Conservation (phyloP, 2,888 invertebrate species). For the Ophion slaviceki region DNA sequence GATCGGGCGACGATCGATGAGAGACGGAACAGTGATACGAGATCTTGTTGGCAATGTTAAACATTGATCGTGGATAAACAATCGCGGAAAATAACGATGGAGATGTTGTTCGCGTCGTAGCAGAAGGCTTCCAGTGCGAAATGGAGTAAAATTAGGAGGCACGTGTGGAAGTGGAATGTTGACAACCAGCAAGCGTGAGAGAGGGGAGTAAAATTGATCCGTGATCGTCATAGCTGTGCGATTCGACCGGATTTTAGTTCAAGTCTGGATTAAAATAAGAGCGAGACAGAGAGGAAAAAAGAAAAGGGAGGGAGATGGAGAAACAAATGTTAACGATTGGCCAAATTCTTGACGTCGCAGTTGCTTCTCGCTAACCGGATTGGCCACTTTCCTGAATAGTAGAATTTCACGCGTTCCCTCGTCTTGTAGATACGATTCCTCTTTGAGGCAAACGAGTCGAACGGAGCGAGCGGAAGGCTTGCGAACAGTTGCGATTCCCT, state of each 20-base stretch:
- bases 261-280: conserved; percentile 1
- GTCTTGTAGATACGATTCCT: conserved; percentile 34
- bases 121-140: not conserved
- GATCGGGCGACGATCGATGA: conserved; percentile 37
- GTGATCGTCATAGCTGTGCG: conserved; percentile 25
- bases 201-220: conserved; percentile 26
- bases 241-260: conserved; percentile 18
- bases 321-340: conserved; percentile 56
- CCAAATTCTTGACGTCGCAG: conserved; percentile 45
- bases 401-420: conserved; percentile 37
- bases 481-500: conserved; percentile 45
- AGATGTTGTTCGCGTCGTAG: not conserved
- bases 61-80: not conserved
- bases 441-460: not conserved
- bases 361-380: conserved; percentile 58
- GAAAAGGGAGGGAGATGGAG: conserved; percentile 1
- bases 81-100: not conserved
- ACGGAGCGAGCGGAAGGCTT: not conserved
- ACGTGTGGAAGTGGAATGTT: not conserved
- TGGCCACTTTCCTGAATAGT: conserved; percentile 53
- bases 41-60: conserved; percentile 6
- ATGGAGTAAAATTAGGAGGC: not conserved
- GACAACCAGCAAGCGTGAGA: conserved; percentile 6
- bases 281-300: conserved; percentile 4
- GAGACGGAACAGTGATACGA: conserved; percentile 17